Conservation (phyloP, 1,140 invertebrate species). For the Penaeus indicus region DNA sequence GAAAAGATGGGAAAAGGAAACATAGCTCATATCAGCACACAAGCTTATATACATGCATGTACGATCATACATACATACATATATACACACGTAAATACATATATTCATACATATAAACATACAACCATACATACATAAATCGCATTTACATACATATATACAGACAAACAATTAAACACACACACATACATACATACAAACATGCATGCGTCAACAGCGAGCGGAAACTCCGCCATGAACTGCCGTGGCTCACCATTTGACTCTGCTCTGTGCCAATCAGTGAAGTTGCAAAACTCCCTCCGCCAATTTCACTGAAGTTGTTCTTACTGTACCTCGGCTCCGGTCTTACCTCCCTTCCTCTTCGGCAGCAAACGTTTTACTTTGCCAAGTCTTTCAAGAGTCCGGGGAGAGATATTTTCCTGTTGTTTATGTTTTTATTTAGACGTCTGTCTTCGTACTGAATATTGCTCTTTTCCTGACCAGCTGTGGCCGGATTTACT, state of each 20-base stretch:
- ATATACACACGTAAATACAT: too few species aligned
- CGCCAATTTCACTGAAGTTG: background rate
- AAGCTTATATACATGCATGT: background rate
- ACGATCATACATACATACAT: background rate
- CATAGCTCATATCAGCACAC: background rate
- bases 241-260: background rate
- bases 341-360: too few species aligned
- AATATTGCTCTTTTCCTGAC: too few species aligned
- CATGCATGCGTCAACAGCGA: background rate
- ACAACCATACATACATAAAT: background rate
- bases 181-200: background rate
- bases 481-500: too few species aligned
- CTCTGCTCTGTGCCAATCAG: background rate
- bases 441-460: too few species aligned
- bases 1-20: slow-evolving; percentile 1
- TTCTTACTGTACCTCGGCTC: too few species aligned
- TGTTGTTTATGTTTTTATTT: too few species aligned
- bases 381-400: too few species aligned
- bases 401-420: too few species aligned
- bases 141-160: background rate
- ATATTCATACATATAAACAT: too few species aligned
- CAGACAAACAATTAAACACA: background rate
- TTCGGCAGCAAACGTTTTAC: too few species aligned
- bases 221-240: background rate
- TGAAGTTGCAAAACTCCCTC: background rate